Base-by-base conservation (phyloP, 2,888 invertebrate species). In the Galeopsomyia nigrocyanea region DNA sequence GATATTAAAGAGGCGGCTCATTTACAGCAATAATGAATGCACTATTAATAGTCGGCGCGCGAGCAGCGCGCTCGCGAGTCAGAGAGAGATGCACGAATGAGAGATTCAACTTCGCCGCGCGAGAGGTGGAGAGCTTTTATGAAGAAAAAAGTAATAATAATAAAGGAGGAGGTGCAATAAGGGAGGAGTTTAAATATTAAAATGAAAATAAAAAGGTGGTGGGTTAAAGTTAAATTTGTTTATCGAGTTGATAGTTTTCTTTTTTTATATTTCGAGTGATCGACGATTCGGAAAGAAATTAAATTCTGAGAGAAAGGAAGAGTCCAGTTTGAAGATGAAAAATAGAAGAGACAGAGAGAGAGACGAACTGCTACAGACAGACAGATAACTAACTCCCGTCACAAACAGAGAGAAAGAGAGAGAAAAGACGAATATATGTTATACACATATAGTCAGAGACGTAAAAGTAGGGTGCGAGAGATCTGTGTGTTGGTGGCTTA, bases 1-100 rank as follows among this genome's bases (percentile, higher is more conserved):
- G 83, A 86, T 86, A 86, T 86, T 84, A 82, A 84, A 83, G 83
- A 81, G 82, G 78, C 84, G 84, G 83, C 81, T 84, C 84, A 84
- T 85, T 85, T 84, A 77, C 82, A 80, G 83, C 82, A 84, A 82
- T 86, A 86, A 86, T 83, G 84, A 84, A 83, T 78, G 74, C 78
- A 79, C 84, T 84, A 86, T 86, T 82, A 86, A 86, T 85, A 85
- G 81, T 76, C 72, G 75, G 74, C 68, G 63, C 66, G 62, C 60
- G 56, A 68, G 64, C 26, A 9, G 6, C 61, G 55, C 51, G 53
- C 16, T n/a, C 19, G 22, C 26, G 14, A n/a, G n/a, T 21, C 39
- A 26, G 26, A 26, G 3, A 26, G 26, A 39, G 39, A 3, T 26
- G 58, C 55, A 31, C 26, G 31, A 49, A 55, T 31, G 47, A 31